Evolutionary conservation across 2,797 vertebrate genomes (phyloP), one percentile per base, ranked within the genome.

Genomic region (Crocidura indochinensis): DNA sequence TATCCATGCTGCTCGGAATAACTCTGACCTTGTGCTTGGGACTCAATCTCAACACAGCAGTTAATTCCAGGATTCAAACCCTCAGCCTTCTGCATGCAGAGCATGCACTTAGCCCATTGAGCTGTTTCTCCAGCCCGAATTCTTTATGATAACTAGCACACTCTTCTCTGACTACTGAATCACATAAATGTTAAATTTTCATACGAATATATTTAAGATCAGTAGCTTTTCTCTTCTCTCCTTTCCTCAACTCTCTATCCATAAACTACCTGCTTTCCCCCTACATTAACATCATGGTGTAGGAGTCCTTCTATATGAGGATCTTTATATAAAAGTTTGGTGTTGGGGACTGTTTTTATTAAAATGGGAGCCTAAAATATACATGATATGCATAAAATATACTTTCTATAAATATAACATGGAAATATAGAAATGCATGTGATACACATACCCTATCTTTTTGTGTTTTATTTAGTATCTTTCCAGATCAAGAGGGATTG

Each of bases 171-270:
- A 90, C 53, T 24, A 51, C 24, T 73, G 46, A 56, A 71, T 87
- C 47, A n/a, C 65, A 51, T 62, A 49, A 80, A 93, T 46, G n/a
- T 84, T 71, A 8, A 11, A 71, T 76, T 67, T 84, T 44, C 76
- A 24, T 72, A 73, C 27, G 79, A 65, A 44, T 79, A 27, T 31
- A 29, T 90, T 64, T 87, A 74, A 88, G 22, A 78, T 31, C 44
- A 78, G 12, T 62, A 69, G 44, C 27, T 76, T 77, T 53, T 88
- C 10, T 53, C 29, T 62, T 78, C 38, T 88, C 31, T 84, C 46
- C 29, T 24, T 9, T 84, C 46, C 29, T 24, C 11, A 51, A 19
- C 19, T n/a, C 38, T 24, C 44, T 56, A 81, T 7, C 10, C 38
- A 38, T 11, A 60, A 53, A 51, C 62, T 22, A 24, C 15, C 27